Conservation (phyloP, 2,797 vertebrate species). For the Anabas testudineus region DNA sequence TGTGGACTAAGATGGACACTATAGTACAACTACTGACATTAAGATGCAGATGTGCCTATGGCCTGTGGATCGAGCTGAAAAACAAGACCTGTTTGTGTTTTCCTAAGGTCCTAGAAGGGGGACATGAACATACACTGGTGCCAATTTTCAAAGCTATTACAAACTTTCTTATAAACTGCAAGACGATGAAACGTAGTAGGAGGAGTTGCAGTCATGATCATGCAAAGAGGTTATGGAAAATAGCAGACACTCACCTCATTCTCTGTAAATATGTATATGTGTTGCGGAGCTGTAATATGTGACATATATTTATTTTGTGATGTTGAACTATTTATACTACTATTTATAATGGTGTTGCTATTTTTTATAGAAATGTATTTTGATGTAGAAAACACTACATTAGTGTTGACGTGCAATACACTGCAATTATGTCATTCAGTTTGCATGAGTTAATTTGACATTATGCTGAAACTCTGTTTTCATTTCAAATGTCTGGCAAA, state of each 20-base stretch:
- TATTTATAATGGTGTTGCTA: slow-evolving; percentile 40
- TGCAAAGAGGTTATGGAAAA: slow-evolving; percentile 19
- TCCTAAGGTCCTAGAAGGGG: background rate
- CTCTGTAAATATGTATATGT: slow-evolving; percentile 33
- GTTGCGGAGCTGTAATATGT: slow-evolving; percentile 1
- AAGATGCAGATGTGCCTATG: background rate
- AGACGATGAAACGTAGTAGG: background rate
- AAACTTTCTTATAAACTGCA: slow-evolving; percentile 1
- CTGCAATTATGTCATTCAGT: slow-evolving; percentile 19
- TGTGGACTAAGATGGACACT: slow-evolving; percentile 46
- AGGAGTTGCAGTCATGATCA: slow-evolving; percentile 10
- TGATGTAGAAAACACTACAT: slow-evolving; percentile 72
- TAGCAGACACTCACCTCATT: slow-evolving; percentile 31
- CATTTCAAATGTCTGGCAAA: slow-evolving; percentile 31
- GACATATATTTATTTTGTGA: slow-evolving; percentile 70
- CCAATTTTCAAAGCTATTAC: slow-evolving; percentile 13
- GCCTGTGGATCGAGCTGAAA: background rate
- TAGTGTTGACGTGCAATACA: slow-evolving; percentile 64
- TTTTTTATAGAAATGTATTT: slow-evolving; percentile 17
- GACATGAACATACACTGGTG: background rate
- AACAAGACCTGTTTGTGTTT: slow-evolving; percentile 21
- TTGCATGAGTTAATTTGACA: slow-evolving; percentile 15
- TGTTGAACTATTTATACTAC: slow-evolving; percentile 62
- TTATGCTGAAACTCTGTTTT: slow-evolving; percentile 36
- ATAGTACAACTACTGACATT: background rate